Evolutionary conservation across 2,113 vertebrate genomes (phyloP), one percentile per base, ranked within the genome.

Genomic region (Brachyhypopomus occidentalis): DNA sequence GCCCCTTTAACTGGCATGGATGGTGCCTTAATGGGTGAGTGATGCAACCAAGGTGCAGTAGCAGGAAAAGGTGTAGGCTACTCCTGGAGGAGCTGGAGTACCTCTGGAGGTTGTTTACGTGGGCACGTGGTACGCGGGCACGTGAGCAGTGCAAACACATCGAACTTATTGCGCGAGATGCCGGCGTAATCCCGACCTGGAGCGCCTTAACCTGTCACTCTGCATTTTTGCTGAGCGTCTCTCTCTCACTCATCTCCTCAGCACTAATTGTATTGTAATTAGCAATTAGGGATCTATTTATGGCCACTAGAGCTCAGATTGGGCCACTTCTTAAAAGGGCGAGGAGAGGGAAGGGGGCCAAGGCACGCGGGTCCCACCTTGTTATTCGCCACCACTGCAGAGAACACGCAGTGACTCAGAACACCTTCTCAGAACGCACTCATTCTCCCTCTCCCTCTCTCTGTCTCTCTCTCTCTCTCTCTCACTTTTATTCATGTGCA

Each of bases 211-310:
- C 91, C 90, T 90, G 91, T 90, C 93, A 92, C 84, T 91, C 88
- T 84, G 90, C 87, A 91, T 93, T 93, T 92, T 89, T 87, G 87
- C 88, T 92, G 90, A 92, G 92, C 89, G 86, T 89, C 88, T 91
- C 90, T 89, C 85, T 90, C 87, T 89, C 88, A 75, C 89, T 91
- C 89, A 89, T 92, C 89, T 88, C 86, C 88, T 93, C 90, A 89
- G 81, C 86, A 83, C 89, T 92, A 92, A 94, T 92, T 93, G 91
- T 91, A 92, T 92, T 92, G 90, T 90, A 91, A 92, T 92, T 92
- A 92, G 88, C 89, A 92, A 92, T 94, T 92, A 93, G 86, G 82
- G 84, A 83, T 93, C 86, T 90, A 91, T 93, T 93, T 92, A 87
- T 90, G 88, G 86, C 83, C 89, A 82, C 87, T 84, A 89, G 88